A percentile compares a stretch with the other conserved stretches of the same genome.
phyloP scores from a whole-genome alignment of 2,888 invertebrate genomes.

The Clostera curtula region DNA sequence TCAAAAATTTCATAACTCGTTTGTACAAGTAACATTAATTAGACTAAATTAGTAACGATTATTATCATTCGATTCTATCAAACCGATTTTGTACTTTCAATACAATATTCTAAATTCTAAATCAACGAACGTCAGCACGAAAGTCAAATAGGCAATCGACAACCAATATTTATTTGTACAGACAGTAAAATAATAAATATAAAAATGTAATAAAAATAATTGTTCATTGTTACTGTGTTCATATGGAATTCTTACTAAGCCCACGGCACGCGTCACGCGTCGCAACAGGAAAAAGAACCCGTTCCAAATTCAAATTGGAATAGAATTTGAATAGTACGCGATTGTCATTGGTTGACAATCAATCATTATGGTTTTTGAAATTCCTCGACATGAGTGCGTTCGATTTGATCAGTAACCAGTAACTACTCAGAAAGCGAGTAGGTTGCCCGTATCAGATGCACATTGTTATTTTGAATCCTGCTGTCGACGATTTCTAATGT shows the following conservation, averaged over 20 bases:
- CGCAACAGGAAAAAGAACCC: conserved; percentile 60
- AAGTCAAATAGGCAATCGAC: conserved; percentile 9
- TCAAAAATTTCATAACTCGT: too few relatives aligned
- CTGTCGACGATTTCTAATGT: conserved; percentile 22
- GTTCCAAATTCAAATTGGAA: conserved; percentile 65
- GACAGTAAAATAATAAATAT: conserved; percentile 22
- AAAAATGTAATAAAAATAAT: conserved; percentile 43
- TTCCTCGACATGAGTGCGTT: conserved; percentile 55
- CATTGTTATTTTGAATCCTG: conserved; percentile 27
- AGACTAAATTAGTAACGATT: too few relatives aligned
- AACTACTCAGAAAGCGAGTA: conserved; percentile 35
- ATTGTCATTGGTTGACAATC: conserved; percentile 72
- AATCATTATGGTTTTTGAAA: conserved; percentile 70
- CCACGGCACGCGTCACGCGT: conserved; percentile 37
- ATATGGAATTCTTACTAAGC: conserved; percentile 45
- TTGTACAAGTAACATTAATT: too few relatives aligned
- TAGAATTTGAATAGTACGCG: conserved; percentile 64
- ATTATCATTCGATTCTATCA: too few relatives aligned
- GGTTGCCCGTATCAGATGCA: conserved; percentile 31
- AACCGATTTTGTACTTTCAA: too few relatives aligned
- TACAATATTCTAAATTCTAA: neutral
- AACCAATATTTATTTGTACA: conserved; percentile 16
- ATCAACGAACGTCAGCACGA: conserved; percentile 4
- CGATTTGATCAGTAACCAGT: conserved; percentile 52
- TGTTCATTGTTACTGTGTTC: conserved; percentile 46